Percentiles rank a stretch among this genome's conserved stretches.
These are phyloP conservation scores for Tenthredo amoena DNA, from an alignment of 2,888 invertebrate genomes.

Conservation along the genomic window DNA sequence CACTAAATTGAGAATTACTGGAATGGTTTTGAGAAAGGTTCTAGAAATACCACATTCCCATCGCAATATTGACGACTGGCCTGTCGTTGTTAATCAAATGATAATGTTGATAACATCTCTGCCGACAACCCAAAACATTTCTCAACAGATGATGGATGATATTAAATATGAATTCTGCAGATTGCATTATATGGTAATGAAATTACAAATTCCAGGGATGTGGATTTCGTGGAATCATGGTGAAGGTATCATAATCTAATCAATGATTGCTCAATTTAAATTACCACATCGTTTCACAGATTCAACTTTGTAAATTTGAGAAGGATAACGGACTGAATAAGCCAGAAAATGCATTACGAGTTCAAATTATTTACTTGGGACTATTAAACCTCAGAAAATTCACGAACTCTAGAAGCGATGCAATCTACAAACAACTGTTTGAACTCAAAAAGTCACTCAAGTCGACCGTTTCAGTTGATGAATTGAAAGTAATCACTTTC, in stretches of 20 bases:
- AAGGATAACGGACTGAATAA: neutral
- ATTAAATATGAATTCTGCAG: constrained; percentile 30
- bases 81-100: constrained; percentile 30
- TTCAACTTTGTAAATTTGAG: constrained; percentile 38
- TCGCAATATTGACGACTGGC: constrained; percentile 8
- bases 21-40: constrained; percentile 5
- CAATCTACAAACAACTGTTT: constrained; percentile 20
- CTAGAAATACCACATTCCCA: neutral
- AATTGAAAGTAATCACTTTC: constrained; percentile 79
- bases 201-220: neutral
- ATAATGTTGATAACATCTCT: constrained; percentile 28
- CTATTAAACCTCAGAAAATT: constrained; percentile 39
- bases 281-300: constrained; percentile 1
- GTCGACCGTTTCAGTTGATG: constrained; percentile 69
- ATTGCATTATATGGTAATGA: constrained; percentile 49
- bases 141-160: constrained; percentile 24
- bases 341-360: constrained; percentile 2
- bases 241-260: neutral
- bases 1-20: constrained; percentile 26
- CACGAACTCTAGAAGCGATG: neutral
- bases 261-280: neutral
- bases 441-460: neutral
- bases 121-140: neutral
- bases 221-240: too few species aligned
- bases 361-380: constrained; percentile 27